A percentile compares a stretch with the other conserved stretches of the same genome.
These are phyloP conservation scores for Phrynocephalus guinanensis DNA, from an alignment of 2,797 vertebrate species.

Conservation along the genomic window DNA sequence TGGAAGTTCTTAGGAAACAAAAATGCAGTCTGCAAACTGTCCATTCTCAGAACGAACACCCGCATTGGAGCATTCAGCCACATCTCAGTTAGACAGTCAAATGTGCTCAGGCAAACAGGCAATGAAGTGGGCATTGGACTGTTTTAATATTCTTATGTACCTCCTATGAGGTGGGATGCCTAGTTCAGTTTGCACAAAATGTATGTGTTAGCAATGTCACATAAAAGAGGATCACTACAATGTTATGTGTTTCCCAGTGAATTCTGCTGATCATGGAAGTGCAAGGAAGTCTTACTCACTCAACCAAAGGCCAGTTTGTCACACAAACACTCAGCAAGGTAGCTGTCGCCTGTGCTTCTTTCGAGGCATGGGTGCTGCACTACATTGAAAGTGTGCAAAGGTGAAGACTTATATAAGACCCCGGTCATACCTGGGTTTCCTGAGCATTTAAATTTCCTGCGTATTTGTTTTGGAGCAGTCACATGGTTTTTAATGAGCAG, in stretches of 20 bases:
- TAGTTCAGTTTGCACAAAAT: neutral
- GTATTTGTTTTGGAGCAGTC: too few species aligned
- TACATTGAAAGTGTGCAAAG: neutral
- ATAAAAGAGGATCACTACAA: neutral
- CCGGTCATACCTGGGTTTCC: too few species aligned
- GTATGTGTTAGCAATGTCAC: neutral
- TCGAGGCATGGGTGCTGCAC: neutral
- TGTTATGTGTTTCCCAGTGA: neutral
- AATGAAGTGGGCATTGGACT: neutral
- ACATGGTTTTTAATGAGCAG: too few species aligned
- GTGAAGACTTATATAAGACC: too few species aligned
- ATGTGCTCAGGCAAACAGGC: neutral
- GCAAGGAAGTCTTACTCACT: neutral
- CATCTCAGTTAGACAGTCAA: neutral
- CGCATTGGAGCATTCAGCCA: neutral
- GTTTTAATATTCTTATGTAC: neutral
- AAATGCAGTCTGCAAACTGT: slow-evolving; percentile 71
- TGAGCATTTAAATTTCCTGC: too few species aligned
- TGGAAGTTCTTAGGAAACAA: slow-evolving; percentile 86
- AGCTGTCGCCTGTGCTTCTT: neutral
- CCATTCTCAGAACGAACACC: slow-evolving; percentile 57
- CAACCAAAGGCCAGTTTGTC: neutral
- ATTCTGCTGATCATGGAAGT: neutral
- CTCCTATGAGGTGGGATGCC: neutral
- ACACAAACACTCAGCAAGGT: neutral